Conservation (phyloP, 2,888 invertebrate species). For the Volucella inanis region DNA sequence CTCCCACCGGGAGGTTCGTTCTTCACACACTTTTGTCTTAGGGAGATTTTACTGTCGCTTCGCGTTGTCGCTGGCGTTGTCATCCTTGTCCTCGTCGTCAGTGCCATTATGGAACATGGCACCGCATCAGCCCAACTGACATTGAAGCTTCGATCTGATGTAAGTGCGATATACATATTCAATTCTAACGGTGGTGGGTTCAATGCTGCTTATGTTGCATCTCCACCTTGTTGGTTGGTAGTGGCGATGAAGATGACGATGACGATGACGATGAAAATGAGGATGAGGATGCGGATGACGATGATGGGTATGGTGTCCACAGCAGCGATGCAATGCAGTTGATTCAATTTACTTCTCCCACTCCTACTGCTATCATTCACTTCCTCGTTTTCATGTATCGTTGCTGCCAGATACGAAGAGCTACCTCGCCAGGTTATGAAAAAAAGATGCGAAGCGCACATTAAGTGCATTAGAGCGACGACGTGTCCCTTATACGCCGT, state of each 20-base stretch:
- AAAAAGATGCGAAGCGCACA: constrained; percentile 72
- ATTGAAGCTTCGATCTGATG: constrained; percentile 69
- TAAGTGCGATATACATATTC: constrained; percentile 71
- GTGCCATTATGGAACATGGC: constrained; percentile 65
- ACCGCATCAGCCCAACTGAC: constrained; percentile 70
- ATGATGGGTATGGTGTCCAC: constrained; percentile 19
- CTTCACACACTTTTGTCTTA: constrained; percentile 69
- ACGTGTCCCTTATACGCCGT: constrained; percentile 62
- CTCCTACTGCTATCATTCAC: constrained; percentile 56
- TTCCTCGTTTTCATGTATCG: constrained; percentile 61
- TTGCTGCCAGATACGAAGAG: not conserved
- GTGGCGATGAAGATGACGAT: constrained; percentile 50
- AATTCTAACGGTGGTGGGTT: constrained; percentile 69
- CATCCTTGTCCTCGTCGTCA: constrained; percentile 4
- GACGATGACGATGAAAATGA: constrained; percentile 5
- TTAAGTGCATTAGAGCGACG: constrained; percentile 74
- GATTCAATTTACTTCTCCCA: constrained; percentile 60
- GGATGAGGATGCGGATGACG: constrained; percentile 39
- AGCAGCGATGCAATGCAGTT: constrained; percentile 52
- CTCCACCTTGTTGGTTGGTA: constrained; percentile 45
- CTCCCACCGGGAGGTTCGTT: constrained; percentile 66
- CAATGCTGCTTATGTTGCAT: constrained; percentile 1
- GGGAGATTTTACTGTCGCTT: constrained; percentile 19
- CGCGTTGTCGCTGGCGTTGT: not conserved
- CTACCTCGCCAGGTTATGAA: constrained; percentile 48